A percentile compares a stretch with the other conserved stretches of the same genome.
These are phyloP conservation scores for Ahaetulla prasina DNA, from an alignment of 2,113 vertebrate genomes.

Conservation along the genomic window DNA sequence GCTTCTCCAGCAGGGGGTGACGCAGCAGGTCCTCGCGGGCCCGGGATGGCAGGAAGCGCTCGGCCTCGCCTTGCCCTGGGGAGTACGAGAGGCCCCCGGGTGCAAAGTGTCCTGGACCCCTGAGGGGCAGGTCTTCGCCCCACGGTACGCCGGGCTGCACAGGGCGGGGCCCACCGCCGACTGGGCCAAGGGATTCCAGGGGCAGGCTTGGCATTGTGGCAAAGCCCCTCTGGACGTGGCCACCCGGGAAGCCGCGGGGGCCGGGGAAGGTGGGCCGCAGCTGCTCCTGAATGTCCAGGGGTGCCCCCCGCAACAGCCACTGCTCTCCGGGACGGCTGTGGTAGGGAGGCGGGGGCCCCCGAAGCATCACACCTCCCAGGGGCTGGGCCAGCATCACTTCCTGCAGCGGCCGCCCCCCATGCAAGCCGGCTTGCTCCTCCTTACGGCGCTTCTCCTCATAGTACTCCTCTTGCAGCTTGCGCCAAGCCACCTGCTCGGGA, in stretches of 20 bases:
- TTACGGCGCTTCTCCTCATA: constrained; percentile 93
- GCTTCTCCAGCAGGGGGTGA: constrained; percentile 87
- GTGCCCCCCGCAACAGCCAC: constrained; percentile 77
- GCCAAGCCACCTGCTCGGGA: constrained; percentile 93
- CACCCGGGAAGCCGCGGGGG: constrained; percentile 81
- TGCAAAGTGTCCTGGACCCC: constrained; percentile 74
- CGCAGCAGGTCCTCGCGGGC: constrained; percentile 87
- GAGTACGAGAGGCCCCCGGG: constrained; percentile 76
- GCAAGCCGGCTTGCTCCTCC: constrained; percentile 84
- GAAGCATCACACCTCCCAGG: constrained; percentile 81
- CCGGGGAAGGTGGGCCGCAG: constrained; percentile 74
- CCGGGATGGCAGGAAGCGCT: constrained; percentile 80
- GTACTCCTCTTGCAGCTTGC: constrained; percentile 95
- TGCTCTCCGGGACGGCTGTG: constrained; percentile 93
- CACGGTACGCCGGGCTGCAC: constrained; percentile 84
- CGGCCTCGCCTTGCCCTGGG: constrained; percentile 76
- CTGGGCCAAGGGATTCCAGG: constrained; percentile 79
- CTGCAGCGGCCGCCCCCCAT: constrained; percentile 73
- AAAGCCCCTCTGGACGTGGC: constrained; percentile 75
- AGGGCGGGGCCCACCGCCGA: constrained; percentile 77
- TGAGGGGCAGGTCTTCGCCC: constrained; percentile 87
- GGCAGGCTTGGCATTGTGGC: constrained; percentile 81
- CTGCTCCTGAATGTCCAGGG: constrained; percentile 18
- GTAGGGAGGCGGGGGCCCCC: constrained; percentile 93
- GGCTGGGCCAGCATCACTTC: constrained; percentile 84